Evolutionary conservation across 1,140 invertebrate genomes (phyloP), one percentile per base, ranked within the genome.

Genomic region (Rhagoletis zephyria): DNA sequence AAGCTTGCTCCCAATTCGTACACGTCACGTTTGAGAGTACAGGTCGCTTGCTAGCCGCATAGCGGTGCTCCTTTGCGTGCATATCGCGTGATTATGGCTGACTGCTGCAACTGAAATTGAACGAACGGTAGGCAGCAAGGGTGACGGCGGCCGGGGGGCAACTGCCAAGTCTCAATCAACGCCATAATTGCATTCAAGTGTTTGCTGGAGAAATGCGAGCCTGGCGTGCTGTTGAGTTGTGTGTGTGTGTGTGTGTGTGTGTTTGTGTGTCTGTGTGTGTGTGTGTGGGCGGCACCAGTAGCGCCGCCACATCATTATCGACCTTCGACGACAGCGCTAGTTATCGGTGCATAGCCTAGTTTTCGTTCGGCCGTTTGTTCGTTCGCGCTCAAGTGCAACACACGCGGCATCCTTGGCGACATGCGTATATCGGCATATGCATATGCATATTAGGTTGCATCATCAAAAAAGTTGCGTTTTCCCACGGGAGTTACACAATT

Each of bases 151-250:
- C 5, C 51, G 10, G 51, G 5, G 51, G 14, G 67, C 67, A 42
- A 6, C 67, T 42, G 67, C 42, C 74, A 81, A 30, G 45, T 81
- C 74, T 81, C 51, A 81, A 81, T 81, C 74, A 81, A 56, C 74
- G 51, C 51, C 74, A 81, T 81, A 81, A 81, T 81, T 81, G 74
- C 74, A 81, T 81, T 81, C n/a, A 56, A 81, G 74, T 81, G 51
- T 81, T 81, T 81, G 51, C 74, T 51, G 48, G 16, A 74, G 14
- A 48, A 45, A 42, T 40, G 67, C 42, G 67, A 74, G 67, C 67
- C 14, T 48, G 10, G 1, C 1, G 70, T 4, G 42, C 42, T 74
- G 42, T 48, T 67, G 64, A 67, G 64, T 12, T 63, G 70, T 16
- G 12, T 51, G 45, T 1, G 45, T 7, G 12, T 56, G n/a, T 51